phyloP scores from a whole-genome alignment of 2,797 vertebrate species.

The Muscicapa comitata region DNA sequence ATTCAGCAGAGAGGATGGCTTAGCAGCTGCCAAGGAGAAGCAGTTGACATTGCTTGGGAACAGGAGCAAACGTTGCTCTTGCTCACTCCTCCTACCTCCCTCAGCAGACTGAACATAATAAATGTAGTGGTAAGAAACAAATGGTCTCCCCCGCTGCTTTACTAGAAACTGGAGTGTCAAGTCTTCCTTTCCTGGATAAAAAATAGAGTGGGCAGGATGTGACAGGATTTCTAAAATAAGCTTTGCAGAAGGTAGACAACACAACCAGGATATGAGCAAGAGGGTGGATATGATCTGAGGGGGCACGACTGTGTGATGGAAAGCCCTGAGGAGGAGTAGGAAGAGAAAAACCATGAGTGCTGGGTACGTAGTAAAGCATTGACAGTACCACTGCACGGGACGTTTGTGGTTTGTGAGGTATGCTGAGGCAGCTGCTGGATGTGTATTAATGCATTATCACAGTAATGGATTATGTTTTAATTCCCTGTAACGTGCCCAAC shows the following conservation, averaged over 20 bases:
- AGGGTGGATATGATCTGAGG: not conserved
- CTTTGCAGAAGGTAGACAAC: constrained; percentile 40
- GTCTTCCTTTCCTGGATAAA: constrained; percentile 34
- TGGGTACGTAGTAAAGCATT: not conserved
- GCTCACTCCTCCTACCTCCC: not conserved
- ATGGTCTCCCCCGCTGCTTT: constrained; percentile 36
- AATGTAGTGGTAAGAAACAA: constrained; percentile 62
- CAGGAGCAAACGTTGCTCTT: not conserved
- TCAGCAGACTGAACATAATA: constrained; percentile 30
- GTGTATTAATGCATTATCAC: not conserved
- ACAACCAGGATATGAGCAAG: constrained; percentile 27
- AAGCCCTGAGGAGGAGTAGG: not conserved
- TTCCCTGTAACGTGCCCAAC: not conserved
- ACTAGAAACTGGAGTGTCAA: constrained; percentile 50
- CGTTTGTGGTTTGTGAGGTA: constrained; percentile 4
- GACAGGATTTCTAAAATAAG: constrained; percentile 48
- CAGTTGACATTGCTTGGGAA: not conserved
- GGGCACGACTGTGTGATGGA: accelerated
- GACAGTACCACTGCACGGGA: not conserved
- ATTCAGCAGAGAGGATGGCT: not conserved
- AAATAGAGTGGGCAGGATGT: constrained; percentile 52
- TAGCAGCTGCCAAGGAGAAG: constrained; percentile 2
- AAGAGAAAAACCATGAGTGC: not conserved
- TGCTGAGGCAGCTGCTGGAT: not conserved
- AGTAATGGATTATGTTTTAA: constrained; percentile 23